phyloP scores from a whole-genome alignment of 1,140 invertebrate species.

The Orchesella cincta region DNA sequence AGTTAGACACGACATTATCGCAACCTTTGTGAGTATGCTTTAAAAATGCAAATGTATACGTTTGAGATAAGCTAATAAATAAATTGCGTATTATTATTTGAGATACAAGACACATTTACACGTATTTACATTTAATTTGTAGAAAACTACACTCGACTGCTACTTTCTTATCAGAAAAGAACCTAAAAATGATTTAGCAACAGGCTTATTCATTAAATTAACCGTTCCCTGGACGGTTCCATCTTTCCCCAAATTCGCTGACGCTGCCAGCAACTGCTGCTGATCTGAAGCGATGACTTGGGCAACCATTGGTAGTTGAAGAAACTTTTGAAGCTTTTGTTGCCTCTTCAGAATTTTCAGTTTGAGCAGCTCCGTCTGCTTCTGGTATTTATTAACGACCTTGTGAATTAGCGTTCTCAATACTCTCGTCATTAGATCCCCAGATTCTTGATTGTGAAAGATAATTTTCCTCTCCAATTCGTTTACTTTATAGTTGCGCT shows the following conservation, averaged over 20 bases:
- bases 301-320: not conserved
- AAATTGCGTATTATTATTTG: no score
- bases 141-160: no score
- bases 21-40: no score
- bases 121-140: no score
- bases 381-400: conserved; percentile 13
- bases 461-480: not conserved
- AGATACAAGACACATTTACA: no score
- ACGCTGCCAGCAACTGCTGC: not conserved
- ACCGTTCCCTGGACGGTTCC: no score
- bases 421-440: not conserved
- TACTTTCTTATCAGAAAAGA: no score
- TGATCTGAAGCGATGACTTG: not conserved
- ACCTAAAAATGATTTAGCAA: no score
- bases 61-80: no score
- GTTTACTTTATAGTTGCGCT: conserved; percentile 1
- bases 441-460: not conserved
- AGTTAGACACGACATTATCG: no score
- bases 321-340: conserved; percentile 3
- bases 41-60: no score
- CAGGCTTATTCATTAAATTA: no score
- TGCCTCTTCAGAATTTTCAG: conserved; percentile 10
- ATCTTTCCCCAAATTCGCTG: not conserved
- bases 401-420: conserved; percentile 2
- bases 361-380: conserved; percentile 13